These are phyloP conservation scores for Elephantulus edwardii DNA, from an alignment of 2,113 vertebrate species.

Conservation along the genomic window DNA sequence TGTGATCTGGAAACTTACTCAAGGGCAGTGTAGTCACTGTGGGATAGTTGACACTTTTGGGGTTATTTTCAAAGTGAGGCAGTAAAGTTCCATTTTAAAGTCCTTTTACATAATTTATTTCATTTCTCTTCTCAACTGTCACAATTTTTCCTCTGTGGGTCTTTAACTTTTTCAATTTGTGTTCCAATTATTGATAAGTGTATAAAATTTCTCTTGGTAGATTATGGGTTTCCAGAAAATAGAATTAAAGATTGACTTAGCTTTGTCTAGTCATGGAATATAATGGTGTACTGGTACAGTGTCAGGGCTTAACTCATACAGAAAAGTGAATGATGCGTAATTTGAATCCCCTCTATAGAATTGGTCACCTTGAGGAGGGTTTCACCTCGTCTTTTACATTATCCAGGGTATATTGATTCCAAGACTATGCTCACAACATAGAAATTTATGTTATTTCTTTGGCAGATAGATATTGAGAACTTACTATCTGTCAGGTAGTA, in stretches of 20 bases:
- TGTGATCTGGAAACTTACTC: neutral
- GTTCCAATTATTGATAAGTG: neutral
- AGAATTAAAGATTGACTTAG: neutral
- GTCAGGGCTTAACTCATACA: neutral
- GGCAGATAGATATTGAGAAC: slow-evolving; percentile 12
- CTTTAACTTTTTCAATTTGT: slow-evolving; percentile 24
- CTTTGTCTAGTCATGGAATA: neutral
- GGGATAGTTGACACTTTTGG: neutral
- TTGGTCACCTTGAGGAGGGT: neutral
- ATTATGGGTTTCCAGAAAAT: neutral
- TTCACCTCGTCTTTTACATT: too few relatives aligned
- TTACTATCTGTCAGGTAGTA: neutral
- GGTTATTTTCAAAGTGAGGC: slow-evolving; percentile 6
- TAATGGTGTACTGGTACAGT: neutral
- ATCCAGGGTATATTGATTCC: neutral
- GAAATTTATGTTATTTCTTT: neutral
- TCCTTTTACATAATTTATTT: slow-evolving; percentile 45
- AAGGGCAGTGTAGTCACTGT: neutral
- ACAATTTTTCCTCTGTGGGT: slow-evolving; percentile 5
- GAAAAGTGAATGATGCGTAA: neutral
- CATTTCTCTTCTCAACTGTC: slow-evolving; percentile 25
- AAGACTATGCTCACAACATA: neutral
- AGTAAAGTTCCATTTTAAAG: slow-evolving; percentile 29
- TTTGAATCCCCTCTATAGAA: neutral
- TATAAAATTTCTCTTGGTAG: neutral